Percentiles rank a stretch among this genome's conserved stretches.
These are phyloP conservation scores for Lophius americanus DNA, from an alignment of 2,797 vertebrate genomes.

Conservation along the genomic window DNA sequence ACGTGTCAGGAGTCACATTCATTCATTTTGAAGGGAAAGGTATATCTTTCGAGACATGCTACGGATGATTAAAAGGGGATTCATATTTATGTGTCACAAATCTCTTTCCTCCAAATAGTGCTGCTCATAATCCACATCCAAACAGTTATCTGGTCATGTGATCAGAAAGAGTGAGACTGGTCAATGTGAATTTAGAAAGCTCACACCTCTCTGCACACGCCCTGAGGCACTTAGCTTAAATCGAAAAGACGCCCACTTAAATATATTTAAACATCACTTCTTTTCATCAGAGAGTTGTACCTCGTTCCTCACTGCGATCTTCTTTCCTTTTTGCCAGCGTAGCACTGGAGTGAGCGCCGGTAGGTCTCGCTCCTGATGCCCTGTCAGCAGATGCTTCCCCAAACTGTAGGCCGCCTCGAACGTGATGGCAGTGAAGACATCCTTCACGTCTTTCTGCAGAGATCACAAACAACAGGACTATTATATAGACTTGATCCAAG, in stretches of 20 bases:
- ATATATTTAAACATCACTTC: not conserved
- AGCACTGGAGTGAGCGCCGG: conserved; percentile 89
- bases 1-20: too few species aligned
- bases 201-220: too few species aligned
- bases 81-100: not conserved
- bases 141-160: not conserved
- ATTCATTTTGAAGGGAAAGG: too few species aligned
- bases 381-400: conserved; percentile 80
- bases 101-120: not conserved
- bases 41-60: too few species aligned
- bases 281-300: conserved; percentile 70
- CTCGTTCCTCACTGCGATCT: conserved; percentile 92
- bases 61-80: too few species aligned
- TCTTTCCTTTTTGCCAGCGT: conserved; percentile 94
- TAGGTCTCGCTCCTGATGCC: conserved; percentile 82
- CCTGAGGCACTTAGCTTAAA: too few species aligned
- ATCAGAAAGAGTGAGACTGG: too few species aligned
- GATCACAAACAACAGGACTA: conserved; percentile 24
- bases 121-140: not conserved
- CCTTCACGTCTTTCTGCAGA: conserved; percentile 91
- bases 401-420: conserved; percentile 93
- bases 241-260: not conserved
- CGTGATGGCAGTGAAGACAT: conserved; percentile 93
- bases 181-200: too few species aligned
- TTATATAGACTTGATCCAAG: not conserved